Evolutionary conservation across 2,113 vertebrate species (phyloP).

Genomic region (Spea bombifrons): DNA sequence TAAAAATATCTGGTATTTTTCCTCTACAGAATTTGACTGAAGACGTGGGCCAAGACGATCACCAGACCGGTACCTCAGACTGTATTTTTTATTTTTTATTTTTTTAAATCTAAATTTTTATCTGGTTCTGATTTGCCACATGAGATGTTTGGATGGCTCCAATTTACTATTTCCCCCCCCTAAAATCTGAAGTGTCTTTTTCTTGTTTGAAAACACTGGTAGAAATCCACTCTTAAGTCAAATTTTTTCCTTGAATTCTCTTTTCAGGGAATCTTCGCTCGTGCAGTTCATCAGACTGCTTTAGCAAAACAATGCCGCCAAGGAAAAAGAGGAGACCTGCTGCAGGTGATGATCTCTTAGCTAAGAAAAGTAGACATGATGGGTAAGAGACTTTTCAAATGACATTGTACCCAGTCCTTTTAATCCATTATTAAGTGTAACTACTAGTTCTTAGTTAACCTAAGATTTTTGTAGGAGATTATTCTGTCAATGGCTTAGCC

Average conservation of each 20-base stretch:
- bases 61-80: slow-evolving; percentile 80
- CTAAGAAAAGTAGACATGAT: slow-evolving; percentile 97
- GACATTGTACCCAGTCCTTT: no score
- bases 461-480: no score
- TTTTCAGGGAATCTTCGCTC: slow-evolving; percentile 73
- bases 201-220: neutral
- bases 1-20: neutral
- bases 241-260: slow-evolving; percentile 1
- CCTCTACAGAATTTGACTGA: slow-evolving; percentile 88
- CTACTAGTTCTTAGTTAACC: no score
- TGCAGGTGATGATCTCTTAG: slow-evolving; percentile 90
- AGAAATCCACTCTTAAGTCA: no score
- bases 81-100: no score
- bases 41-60: slow-evolving; percentile 91
- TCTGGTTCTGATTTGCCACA: no score
- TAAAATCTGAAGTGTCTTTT: no score
- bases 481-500: no score
- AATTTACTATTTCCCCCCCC: no score
- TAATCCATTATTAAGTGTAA: no score
- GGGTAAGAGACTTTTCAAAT: slow-evolving; percentile 68
- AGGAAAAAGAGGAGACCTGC: slow-evolving; percentile 99
- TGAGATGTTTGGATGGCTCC: no score
- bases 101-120: no score
- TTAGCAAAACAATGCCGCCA: slow-evolving; percentile 95
- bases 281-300: slow-evolving; percentile 85